phyloP scores from a whole-genome alignment of 1,140 invertebrate genomes.

The Drosophila pandora region DNA sequence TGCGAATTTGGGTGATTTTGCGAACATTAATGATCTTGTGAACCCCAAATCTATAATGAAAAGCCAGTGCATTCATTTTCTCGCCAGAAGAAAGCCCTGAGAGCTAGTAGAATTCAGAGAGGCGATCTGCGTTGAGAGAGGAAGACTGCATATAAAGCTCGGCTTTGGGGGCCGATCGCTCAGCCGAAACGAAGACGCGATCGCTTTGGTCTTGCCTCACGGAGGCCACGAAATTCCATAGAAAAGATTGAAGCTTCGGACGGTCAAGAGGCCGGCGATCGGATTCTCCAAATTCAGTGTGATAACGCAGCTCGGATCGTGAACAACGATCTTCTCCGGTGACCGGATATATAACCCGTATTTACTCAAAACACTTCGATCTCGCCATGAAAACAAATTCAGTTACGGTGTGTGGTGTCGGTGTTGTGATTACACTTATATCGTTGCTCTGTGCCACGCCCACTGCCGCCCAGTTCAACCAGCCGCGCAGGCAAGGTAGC shows the following conservation, averaged over 20 bases:
- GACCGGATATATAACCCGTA: constrained; percentile 3
- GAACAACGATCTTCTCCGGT: constrained; percentile 33
- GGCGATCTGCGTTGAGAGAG: neutral
- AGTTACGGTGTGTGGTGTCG: constrained; percentile 17
- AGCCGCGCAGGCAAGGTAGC: constrained; percentile 59
- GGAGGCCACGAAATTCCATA: constrained; percentile 23
- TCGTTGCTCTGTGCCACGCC: constrained; percentile 27
- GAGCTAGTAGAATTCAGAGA: neutral
- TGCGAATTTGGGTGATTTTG: constrained; percentile 51
- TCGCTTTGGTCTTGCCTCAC: constrained; percentile 24
- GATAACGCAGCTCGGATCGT: constrained; percentile 55
- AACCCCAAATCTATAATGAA: constrained; percentile 14
- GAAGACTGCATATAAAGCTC: constrained; percentile 52
- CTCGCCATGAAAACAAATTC: constrained; percentile 51
- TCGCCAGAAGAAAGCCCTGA: constrained; percentile 3
- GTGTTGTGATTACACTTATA: constrained; percentile 43
- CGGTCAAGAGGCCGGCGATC: constrained; percentile 35
- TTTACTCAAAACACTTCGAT: constrained; percentile 9
- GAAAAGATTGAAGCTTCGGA: constrained; percentile 36
- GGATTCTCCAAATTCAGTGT: constrained; percentile 42
- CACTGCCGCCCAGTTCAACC: constrained; percentile 57
- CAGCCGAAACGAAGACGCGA: constrained; percentile 30
- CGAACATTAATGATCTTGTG: constrained; percentile 44
- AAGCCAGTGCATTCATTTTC: constrained; percentile 10
- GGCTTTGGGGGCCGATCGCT: constrained; percentile 11